Conservation (phyloP, 1,140 invertebrate species). For the Matsumurasca onukii region DNA sequence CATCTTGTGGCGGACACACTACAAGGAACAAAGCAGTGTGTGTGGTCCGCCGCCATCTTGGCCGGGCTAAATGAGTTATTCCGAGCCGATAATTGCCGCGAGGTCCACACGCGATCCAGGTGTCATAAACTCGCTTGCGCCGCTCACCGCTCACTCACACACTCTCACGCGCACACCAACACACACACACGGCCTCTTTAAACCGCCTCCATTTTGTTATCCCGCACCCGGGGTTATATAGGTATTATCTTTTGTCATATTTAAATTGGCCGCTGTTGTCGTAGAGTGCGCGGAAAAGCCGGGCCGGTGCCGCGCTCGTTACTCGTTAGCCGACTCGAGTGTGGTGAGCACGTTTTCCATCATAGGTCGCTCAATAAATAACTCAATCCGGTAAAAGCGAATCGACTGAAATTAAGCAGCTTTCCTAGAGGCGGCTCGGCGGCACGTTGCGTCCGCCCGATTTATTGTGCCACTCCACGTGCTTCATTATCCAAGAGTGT, state of each 20-base stretch:
- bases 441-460: too few relatives aligned
- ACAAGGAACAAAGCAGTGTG: constrained; percentile 3
- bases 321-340: background rate
- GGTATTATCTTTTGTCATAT: background rate
- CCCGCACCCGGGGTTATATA: too few relatives aligned
- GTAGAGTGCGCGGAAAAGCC: background rate
- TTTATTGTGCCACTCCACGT: too few relatives aligned
- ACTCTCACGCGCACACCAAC: too few relatives aligned
- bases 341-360: constrained; percentile 20
- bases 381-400: constrained; percentile 24
- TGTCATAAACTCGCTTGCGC: constrained; percentile 22
- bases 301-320: background rate
- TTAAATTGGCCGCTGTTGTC: background rate
- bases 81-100: constrained; percentile 21
- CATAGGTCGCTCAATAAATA: constrained; percentile 23
- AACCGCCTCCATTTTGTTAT: background rate
- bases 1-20: background rate
- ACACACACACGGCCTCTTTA: background rate
- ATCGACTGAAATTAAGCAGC: constrained; percentile 13
- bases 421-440: constrained; percentile 7
- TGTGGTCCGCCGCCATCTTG: constrained; percentile 21
- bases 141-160: background rate
- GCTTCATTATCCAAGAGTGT: too few relatives aligned
- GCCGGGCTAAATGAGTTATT: constrained; percentile 23
- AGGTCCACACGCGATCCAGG: constrained; percentile 13